Conservation (phyloP, 2,797 vertebrate genomes). For the Balearica regulorum region DNA sequence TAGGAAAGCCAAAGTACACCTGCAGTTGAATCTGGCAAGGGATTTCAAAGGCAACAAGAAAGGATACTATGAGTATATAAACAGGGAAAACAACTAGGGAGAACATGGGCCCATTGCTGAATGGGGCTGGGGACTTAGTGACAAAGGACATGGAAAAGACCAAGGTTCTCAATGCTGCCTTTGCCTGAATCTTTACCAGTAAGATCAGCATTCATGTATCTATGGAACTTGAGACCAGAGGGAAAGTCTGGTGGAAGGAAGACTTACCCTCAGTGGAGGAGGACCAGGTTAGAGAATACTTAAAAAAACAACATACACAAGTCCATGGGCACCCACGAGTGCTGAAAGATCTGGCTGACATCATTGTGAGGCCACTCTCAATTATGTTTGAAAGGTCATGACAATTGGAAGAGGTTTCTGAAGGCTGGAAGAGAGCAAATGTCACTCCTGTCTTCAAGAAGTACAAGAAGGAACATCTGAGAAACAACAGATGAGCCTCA, state of each 20-base stretch:
- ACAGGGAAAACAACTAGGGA: not conserved
- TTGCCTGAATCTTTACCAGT: not conserved
- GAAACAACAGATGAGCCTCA: not conserved
- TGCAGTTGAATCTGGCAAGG: not conserved
- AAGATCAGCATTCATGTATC: not conserved
- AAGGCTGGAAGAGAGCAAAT: not conserved
- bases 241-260: not conserved
- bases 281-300: not conserved
- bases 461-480: not conserved
- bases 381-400: not conserved
- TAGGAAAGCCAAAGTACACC: not conserved
- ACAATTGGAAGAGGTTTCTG: not conserved
- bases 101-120: not conserved
- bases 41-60: not conserved
- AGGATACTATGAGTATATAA: not conserved
- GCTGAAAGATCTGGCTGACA: not conserved
- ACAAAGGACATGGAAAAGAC: not conserved
- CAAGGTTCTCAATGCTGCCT: not conserved
- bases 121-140: not conserved
- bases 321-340: rapidly evolving
- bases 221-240: not conserved
- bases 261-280: not conserved
- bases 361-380: not conserved
- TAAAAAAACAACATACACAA: not conserved
- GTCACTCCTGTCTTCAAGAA: not conserved